Evolutionary conservation across 2,888 invertebrate species (phyloP).

Genomic region (Cecidostiba fungosa): DNA sequence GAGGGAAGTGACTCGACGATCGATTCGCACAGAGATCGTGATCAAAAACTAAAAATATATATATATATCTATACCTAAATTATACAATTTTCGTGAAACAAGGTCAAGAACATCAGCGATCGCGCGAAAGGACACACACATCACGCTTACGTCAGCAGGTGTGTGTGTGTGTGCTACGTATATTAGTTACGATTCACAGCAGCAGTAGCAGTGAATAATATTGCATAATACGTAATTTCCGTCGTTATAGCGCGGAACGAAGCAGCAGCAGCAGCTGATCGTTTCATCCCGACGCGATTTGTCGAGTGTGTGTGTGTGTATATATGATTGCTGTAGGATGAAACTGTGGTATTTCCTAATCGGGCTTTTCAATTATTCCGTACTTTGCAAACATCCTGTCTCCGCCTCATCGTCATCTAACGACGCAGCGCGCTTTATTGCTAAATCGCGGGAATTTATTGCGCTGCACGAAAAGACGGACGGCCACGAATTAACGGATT

Average conservation of each 20-base stretch:
- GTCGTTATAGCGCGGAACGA: conserved; percentile 13
- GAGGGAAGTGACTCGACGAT: neutral
- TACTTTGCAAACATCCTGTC: conserved; percentile 36
- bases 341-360: conserved; percentile 38
- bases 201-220: neutral
- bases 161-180: neutral
- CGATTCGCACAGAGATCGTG: neutral
- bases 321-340: neutral
- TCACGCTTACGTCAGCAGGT: neutral
- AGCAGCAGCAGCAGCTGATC: conserved; percentile 25
- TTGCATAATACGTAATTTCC: conserved; percentile 48
- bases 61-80: no score
- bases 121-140: no score
- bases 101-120: neutral
- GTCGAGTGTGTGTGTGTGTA: neutral
- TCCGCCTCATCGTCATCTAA: neutral
- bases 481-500: neutral
- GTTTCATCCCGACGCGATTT: neutral
- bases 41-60: no score
- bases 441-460: neutral
- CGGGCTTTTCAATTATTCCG: conserved; percentile 36
- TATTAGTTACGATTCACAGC: no score
- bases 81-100: neutral
- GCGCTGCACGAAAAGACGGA: neutral
- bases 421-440: neutral